These are phyloP conservation scores for Takifugu flavidus DNA, from an alignment of 2,113 vertebrate species.

Conservation along the genomic window DNA sequence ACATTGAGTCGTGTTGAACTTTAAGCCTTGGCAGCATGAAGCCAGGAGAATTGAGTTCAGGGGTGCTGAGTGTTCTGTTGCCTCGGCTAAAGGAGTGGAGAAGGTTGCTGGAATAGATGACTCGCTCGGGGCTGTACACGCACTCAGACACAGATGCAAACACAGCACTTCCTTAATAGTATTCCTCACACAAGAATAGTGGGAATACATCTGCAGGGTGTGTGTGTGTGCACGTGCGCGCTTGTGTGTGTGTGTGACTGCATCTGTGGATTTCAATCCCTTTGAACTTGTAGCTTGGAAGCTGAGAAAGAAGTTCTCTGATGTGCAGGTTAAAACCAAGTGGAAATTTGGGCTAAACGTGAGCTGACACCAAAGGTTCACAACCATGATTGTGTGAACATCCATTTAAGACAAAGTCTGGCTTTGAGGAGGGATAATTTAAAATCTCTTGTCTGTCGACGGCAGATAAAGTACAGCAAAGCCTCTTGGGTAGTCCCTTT, in stretches of 20 bases:
- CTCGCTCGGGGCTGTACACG: slow-evolving; percentile 69
- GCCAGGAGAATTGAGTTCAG: slow-evolving; percentile 52
- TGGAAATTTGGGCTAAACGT: slow-evolving; percentile 18
- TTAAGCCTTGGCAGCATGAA: background rate
- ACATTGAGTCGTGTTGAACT: slow-evolving; percentile 20
- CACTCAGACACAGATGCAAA: slow-evolving; percentile 69
- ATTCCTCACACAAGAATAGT: slow-evolving; percentile 66
- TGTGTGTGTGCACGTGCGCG: slow-evolving; percentile 27
- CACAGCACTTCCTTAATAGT: slow-evolving; percentile 73
- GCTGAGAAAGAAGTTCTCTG: slow-evolving; percentile 46
- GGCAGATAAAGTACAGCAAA: slow-evolving; percentile 11
- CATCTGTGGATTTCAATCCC: slow-evolving; percentile 52
- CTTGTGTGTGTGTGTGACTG: slow-evolving; percentile 38
- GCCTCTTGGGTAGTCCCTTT: slow-evolving; percentile 11
- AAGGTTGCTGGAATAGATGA: slow-evolving; percentile 72
- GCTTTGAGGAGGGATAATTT: slow-evolving; percentile 17
- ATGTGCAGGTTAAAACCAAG: slow-evolving; percentile 37
- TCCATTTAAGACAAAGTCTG: slow-evolving; percentile 10
- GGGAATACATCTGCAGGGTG: slow-evolving; percentile 67
- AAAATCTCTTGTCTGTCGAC: slow-evolving; percentile 25
- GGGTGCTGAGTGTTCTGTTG: slow-evolving; percentile 45
- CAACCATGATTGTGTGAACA: background rate
- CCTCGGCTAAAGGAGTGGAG: slow-evolving; percentile 57
- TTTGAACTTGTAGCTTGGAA: slow-evolving; percentile 57
- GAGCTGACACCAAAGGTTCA: background rate